These are phyloP conservation scores for Zenarchopterus dispar DNA, from an alignment of 2,797 vertebrate species.

Conservation along the genomic window DNA sequence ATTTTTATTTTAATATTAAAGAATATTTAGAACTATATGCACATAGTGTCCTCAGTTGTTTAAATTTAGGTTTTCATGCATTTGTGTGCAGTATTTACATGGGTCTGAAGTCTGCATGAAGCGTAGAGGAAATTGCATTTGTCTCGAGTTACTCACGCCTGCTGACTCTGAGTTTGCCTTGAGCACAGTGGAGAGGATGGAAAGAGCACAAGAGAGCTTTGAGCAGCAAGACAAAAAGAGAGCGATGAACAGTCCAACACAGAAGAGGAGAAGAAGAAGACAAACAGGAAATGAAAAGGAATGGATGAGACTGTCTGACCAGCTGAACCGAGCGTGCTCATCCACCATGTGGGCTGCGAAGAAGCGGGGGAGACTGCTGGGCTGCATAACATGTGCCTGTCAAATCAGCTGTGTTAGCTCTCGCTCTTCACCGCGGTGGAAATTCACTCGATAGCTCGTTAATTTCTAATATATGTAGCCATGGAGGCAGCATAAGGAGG, in stretches of 20 bases:
- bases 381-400: constrained; percentile 45
- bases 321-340: constrained; percentile 52
- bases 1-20: not conserved
- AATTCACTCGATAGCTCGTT: constrained; percentile 55
- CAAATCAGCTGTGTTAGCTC: constrained; percentile 57
- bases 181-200: constrained; percentile 40
- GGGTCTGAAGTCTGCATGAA: constrained; percentile 35
- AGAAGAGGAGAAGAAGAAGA: constrained; percentile 21
- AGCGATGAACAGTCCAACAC: constrained; percentile 4
- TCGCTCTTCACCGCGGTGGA: constrained; percentile 27
- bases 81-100: constrained; percentile 3
- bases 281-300: constrained; percentile 51
- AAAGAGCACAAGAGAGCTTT: constrained; percentile 43
- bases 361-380: constrained; percentile 35
- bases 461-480: constrained; percentile 54
- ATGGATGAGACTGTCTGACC: constrained; percentile 51
- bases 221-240: constrained; percentile 29
- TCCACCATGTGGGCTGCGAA: constrained; percentile 52
- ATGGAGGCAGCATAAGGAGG: constrained; percentile 24
- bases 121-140: constrained; percentile 34
- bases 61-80: not conserved
- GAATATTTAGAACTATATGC: not conserved
- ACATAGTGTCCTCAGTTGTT: not conserved
- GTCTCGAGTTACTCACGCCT: constrained; percentile 51
- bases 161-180: constrained; percentile 59